Conservation (phyloP, 2,797 vertebrate species). For the Syngnathus acus region DNA sequence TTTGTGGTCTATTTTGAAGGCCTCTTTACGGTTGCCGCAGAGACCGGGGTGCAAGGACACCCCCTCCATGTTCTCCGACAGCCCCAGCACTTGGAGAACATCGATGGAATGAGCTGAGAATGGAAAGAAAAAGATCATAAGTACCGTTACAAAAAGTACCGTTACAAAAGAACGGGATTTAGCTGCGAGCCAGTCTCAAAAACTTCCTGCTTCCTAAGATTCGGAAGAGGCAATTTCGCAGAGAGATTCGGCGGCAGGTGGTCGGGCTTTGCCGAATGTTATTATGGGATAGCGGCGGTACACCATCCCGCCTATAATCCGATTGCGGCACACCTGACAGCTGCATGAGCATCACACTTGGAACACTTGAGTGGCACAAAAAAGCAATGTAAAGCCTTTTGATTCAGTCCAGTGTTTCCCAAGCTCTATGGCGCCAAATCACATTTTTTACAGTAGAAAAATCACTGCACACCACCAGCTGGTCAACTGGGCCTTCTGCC, state of each 20-base stretch:
- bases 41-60: conserved; percentile 75
- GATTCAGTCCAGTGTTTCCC: too few relatives aligned
- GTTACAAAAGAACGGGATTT: conserved; percentile 44
- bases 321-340: conserved; percentile 66
- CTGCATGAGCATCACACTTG: conserved; percentile 40
- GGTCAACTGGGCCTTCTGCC: too few relatives aligned
- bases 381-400: too few relatives aligned
- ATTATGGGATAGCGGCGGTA: conserved; percentile 64
- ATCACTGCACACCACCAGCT: too few relatives aligned
- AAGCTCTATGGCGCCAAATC: too few relatives aligned
- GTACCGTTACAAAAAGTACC: conserved; percentile 6
- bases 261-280: conserved; percentile 53
- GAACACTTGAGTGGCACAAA: conserved; percentile 7
- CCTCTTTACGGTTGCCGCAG: conserved; percentile 73
- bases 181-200: conserved; percentile 48
- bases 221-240: conserved; percentile 46
- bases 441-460: too few relatives aligned
- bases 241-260: conserved; percentile 65
- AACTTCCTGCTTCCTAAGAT: conserved; percentile 60
- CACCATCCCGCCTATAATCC: conserved; percentile 57
- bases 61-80: conserved; percentile 72
- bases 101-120: conserved; percentile 68
- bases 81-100: conserved; percentile 70
- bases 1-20: conserved; percentile 76
- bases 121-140: conserved; percentile 19